Evolutionary conservation across 2,797 vertebrate species (phyloP).

Genomic region (Eidolon dupreanum): DNA sequence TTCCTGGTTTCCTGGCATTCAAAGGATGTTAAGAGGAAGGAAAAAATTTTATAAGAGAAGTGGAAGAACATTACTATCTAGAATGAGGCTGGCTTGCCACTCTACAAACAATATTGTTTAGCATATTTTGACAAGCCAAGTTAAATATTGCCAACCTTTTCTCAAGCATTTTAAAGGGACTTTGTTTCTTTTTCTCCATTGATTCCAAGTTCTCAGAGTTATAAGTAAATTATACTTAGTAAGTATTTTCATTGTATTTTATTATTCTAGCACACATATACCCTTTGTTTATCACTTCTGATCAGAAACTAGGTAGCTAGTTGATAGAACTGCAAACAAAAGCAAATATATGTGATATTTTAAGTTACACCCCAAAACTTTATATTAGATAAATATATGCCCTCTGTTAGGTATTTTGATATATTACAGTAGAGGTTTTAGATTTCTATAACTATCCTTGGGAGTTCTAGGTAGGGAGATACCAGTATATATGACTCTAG

Average conservation of each 20-base stretch:
- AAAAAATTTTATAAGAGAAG: not conserved
- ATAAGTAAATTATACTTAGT: not conserved
- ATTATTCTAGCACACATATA: not conserved
- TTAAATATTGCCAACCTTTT: not conserved
- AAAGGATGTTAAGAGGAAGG: not conserved
- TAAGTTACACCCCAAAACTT: not conserved
- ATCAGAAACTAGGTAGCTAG: not conserved
- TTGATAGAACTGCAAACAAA: not conserved
- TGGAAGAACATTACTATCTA: not conserved
- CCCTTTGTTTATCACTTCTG: not conserved
- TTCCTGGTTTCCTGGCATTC: not conserved
- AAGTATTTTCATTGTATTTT: constrained; percentile 37
- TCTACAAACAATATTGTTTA: not conserved
- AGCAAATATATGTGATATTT: not conserved
- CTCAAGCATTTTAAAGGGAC: constrained; percentile 3
- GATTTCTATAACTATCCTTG: not conserved
- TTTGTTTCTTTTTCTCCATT: not conserved
- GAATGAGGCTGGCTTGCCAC: not conserved
- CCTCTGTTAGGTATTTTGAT: not conserved
- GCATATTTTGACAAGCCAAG: not conserved
- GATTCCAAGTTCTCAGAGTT: constrained; percentile 44
- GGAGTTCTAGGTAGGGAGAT: not conserved
- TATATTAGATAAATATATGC: not conserved
- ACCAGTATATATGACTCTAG: not conserved
- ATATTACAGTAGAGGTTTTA: not conserved